Conservation (phyloP, 1,140 invertebrate genomes). For the Temnothorax curvispinosus region DNA sequence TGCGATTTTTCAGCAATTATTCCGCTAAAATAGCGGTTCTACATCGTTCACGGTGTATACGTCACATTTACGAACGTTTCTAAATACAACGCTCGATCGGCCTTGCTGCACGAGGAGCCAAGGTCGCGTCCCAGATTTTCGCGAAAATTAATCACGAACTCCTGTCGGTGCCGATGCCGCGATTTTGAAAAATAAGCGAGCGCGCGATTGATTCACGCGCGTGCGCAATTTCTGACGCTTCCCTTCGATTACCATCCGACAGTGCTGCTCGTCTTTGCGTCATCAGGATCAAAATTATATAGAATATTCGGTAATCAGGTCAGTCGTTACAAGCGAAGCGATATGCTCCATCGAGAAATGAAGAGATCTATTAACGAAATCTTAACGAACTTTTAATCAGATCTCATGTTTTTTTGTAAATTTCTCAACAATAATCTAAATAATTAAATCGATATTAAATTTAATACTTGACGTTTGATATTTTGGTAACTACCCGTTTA, state of each 20-base stretch:
- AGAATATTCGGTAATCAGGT: no score
- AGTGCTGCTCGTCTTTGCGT: no score
- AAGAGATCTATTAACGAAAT: not conserved
- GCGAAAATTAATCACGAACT: slow-evolving; percentile 54
- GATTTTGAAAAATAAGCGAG: slow-evolving; percentile 45
- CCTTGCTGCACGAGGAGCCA: slow-evolving; percentile 44
- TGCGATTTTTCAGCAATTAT: not conserved
- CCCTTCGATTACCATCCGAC: not conserved
- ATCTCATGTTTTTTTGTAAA: not conserved
- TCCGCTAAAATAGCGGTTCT: not conserved
- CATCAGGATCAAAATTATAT: no score
- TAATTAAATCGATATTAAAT: slow-evolving; percentile 12
- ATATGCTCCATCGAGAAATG: not conserved
- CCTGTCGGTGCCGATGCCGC: not conserved
- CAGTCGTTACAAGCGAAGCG: no score
- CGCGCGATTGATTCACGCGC: slow-evolving; percentile 11
- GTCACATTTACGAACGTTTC: slow-evolving; percentile 21
- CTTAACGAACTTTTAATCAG: not conserved
- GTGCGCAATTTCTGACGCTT: not conserved
- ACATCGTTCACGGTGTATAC: slow-evolving; percentile 7
- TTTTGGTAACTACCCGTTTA: not conserved
- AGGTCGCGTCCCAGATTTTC: slow-evolving; percentile 52
- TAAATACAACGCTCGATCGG: slow-evolving; percentile 54
- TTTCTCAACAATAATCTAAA: not conserved
- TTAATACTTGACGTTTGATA: not conserved